These are phyloP conservation scores for Elachura formosa DNA, from an alignment of 2,113 vertebrate species.

Conservation along the genomic window DNA sequence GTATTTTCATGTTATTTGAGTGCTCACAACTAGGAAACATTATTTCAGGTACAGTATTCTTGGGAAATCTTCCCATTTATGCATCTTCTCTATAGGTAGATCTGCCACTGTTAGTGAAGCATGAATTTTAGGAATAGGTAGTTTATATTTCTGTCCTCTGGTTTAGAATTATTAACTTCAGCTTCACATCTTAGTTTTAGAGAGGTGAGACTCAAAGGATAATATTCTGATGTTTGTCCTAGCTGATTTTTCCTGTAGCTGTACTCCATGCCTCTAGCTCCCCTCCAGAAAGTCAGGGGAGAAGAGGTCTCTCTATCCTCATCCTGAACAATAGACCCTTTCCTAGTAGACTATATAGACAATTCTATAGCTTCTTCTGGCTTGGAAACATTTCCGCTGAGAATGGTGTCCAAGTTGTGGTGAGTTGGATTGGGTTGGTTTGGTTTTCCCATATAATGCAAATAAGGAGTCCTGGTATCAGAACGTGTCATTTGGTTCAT, in stretches of 20 bases:
- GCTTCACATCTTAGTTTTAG: neutral
- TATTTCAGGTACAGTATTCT: neutral
- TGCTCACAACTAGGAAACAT: neutral
- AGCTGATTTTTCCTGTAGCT: neutral
- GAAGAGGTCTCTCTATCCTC: neutral
- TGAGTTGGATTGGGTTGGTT: neutral
- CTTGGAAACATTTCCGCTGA: neutral
- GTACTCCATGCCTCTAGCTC: neutral
- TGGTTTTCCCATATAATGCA: neutral
- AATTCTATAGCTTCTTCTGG: neutral
- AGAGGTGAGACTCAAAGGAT: neutral
- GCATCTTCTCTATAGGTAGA: neutral
- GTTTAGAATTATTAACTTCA: neutral
- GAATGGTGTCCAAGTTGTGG: neutral
- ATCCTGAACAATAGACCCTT: neutral
- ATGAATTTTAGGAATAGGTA: neutral
- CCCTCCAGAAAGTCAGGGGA: neutral
- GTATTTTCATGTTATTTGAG: neutral
- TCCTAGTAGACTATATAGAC: accelerated
- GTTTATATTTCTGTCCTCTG: neutral
- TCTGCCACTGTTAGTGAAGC: neutral
- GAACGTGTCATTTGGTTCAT: neutral
- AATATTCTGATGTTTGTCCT: neutral
- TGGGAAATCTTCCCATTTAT: neutral
- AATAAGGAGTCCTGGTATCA: neutral